phyloP scores from a whole-genome alignment of 2,113 vertebrate species.

The Coreoperca whiteheadi region DNA sequence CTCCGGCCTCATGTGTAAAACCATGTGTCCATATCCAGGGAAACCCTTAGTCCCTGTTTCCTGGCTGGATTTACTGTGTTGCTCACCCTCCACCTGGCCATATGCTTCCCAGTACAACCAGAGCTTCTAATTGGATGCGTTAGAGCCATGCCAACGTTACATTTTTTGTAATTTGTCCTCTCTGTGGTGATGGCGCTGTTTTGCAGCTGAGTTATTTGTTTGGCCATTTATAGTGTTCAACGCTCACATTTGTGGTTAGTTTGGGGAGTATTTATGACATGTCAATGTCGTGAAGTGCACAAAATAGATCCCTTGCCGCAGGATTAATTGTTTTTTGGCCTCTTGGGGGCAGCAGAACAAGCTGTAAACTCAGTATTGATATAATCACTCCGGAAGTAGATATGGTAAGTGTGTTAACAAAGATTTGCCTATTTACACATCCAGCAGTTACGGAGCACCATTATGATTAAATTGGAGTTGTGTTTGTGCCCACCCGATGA shows the following conservation, averaged over 20 bases:
- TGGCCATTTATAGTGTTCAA: neutral
- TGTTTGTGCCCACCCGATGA: too few relatives aligned
- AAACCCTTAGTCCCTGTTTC: slow-evolving; percentile 36
- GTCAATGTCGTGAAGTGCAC: neutral
- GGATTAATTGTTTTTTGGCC: neutral
- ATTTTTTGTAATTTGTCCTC: neutral
- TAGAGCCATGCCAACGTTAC: neutral
- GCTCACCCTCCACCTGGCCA: slow-evolving; percentile 45
- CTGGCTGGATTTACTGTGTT: slow-evolving; percentile 36
- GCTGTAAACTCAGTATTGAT: too few relatives aligned
- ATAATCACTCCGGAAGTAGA: too few relatives aligned
- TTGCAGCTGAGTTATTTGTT: neutral
- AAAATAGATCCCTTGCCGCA: neutral
- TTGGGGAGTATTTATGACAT: slow-evolving; percentile 3
- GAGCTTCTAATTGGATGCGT: slow-evolving; percentile 33
- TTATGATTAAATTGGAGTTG: too few relatives aligned
- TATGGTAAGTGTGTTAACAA: too few relatives aligned
- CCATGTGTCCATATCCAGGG: slow-evolving; percentile 52
- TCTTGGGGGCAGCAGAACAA: neutral
- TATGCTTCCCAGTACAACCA: slow-evolving; percentile 51
- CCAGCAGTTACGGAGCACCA: too few relatives aligned
- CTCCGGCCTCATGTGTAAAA: slow-evolving; percentile 51
- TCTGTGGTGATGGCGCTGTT: slow-evolving; percentile 22
- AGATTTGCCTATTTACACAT: too few relatives aligned
- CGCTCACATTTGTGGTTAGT: neutral